These are phyloP conservation scores for Enteromius fasciolatus DNA, from an alignment of 2,797 vertebrate genomes.

Conservation along the genomic window DNA sequence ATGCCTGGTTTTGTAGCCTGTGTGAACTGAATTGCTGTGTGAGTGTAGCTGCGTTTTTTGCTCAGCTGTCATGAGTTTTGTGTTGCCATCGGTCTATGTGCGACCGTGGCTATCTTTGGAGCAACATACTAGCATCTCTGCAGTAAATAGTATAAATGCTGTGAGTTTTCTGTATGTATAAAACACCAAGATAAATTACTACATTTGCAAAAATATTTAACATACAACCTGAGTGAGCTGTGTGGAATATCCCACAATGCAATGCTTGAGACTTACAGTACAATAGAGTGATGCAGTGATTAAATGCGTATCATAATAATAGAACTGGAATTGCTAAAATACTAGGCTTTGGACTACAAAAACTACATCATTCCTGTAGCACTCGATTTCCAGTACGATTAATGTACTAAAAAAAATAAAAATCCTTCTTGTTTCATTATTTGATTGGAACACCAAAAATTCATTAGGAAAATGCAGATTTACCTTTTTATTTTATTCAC, in stretches of 20 bases:
- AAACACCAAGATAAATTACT: not conserved
- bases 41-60: conserved; percentile 6
- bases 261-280: not conserved
- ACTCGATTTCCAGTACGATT: not conserved
- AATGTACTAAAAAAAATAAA: not conserved
- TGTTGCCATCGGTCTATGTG: not conserved
- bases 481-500: not conserved
- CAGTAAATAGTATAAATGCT: not conserved
- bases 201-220: not conserved
- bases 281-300: not conserved
- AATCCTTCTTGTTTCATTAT: not conserved
- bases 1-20: conserved; percentile 24
- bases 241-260: not conserved
- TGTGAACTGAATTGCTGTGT: conserved; percentile 25
- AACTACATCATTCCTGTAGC: not conserved
- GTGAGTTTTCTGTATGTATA: not conserved
- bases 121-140: not conserved
- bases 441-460: not conserved
- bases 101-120: not conserved
- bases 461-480: not conserved
- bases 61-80: conserved; percentile 5
- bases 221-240: not conserved
- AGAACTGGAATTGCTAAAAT: not conserved
- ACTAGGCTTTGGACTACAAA: not conserved
- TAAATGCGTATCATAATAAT: not conserved